Evolutionary conservation across 2,797 vertebrate species (phyloP), one percentile per base, ranked within the genome.

Genomic region (Poecilia picta): DNA sequence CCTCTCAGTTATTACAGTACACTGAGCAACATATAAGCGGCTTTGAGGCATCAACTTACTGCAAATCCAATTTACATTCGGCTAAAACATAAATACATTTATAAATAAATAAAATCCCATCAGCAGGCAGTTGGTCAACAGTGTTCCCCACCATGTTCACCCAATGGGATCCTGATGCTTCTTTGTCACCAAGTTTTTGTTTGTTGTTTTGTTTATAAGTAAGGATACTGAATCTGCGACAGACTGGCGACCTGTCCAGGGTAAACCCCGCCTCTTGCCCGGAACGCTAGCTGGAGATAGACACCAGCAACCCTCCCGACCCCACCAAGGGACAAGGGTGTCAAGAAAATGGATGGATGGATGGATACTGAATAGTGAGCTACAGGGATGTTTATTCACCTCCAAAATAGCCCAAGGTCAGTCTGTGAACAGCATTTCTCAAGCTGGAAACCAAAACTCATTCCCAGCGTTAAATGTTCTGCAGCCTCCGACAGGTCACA

Each of bases 1-100:
- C 76, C 79, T 88, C 80, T 93, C 87, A 86, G 76, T 93, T 91
- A 93, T 93, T 85, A 92, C 81, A 93, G 90, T 89, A 91, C 93
- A 87, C 86, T 73, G 73, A 93, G 90, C 92, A 93, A 89, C 84
- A 89, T 81, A 81, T 83, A 83, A 66, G 28, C 76, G 73, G 49
- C 31, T 33, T 33, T 39, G 39, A 68, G 47, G 25, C 45, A 49
- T 57, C 55, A 75, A 55, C 47, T 74, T 49, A 3, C 43, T 46
- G 10, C n/a, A 77, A 20, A 51, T 23, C 18, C 49, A 51, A 20
- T 51, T 51, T 51, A 23, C 49, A 51, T 51, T 51, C 49, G 0
- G 49, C 49, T 51, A 78, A 16, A 33, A 73, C 25, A 43, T 46
- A 39, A 39, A 39, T 39, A 39, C 4, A 39, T 0, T 5, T 5